Evolutionary conservation across 2,888 invertebrate species (phyloP), one percentile per base, ranked within the genome.

Genomic region (Tyria jacobaeae): DNA sequence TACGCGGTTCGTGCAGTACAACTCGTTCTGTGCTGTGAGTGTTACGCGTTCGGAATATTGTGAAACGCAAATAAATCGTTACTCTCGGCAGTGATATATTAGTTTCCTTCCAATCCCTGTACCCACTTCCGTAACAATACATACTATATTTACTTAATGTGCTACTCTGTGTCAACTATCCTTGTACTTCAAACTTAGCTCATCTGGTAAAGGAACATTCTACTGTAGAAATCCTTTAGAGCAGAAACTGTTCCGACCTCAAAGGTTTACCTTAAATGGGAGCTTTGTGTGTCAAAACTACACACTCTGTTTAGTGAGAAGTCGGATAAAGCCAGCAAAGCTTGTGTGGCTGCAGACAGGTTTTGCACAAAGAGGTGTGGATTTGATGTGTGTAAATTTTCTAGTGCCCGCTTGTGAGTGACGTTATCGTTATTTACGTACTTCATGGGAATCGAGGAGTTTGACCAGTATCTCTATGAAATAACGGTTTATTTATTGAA

Each of bases 281-380:
- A 41, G 57, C 34, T 58, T 51, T 41, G 27, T 44, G 44, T 12
- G 21, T 57, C 50, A 21, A n/a, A 44, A 51, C 39, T 50, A 50
- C 31, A 49, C 24, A 31, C 7, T 14, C 15, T 12, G 27, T 31
- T 15, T 51, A 17, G 25, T 50, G 15, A 7, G 15, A 56, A 35
- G 24, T 49, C 10, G 14, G 27, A 10, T 24, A 53, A 53, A 53
- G 53, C 39, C 39, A 39, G 39, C 6, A 51, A n/a, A 51, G 21
- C 37, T 10, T 39, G 39, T 27, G 24, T 25, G 21, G 31, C 6
- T 15, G 15, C 56, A 56, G n/a, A 48, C 47, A 56, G 48, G 10
- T 25, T 24, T 6, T 10, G 34, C 34, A 56, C 48, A 56, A 56
- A 56, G 56, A 24, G 34, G 21, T 15, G 14, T 31, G 21, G 21